Percentiles rank a stretch among this genome's conserved stretches.
phyloP scores from a whole-genome alignment of 2,888 invertebrate species.

The Oscheius sp. region DNA sequence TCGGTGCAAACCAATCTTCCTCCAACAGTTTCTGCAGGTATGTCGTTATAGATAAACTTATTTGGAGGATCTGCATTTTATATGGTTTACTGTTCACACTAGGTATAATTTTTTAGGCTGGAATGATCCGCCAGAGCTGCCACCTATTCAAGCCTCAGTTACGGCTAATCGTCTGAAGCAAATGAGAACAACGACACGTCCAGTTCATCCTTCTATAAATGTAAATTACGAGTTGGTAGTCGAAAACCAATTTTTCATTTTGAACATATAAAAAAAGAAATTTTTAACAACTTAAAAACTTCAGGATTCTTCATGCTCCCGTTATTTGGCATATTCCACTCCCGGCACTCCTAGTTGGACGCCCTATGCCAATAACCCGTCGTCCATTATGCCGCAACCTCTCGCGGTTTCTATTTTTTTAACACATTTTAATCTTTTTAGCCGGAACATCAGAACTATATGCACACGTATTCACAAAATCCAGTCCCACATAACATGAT shows the following conservation, averaged over 20 bases:
- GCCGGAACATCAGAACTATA: constrained; percentile 30
- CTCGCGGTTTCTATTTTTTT: background rate
- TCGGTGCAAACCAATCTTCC: constrained; percentile 12
- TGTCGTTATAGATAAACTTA: background rate
- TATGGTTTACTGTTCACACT: background rate
- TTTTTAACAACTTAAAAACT: background rate
- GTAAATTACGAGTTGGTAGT: constrained; percentile 29
- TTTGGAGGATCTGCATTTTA: too few relatives aligned
- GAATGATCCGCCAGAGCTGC: constrained; percentile 61
- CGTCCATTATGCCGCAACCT: constrained; percentile 1
- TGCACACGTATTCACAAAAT: constrained; percentile 17
- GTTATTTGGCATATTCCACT: background rate
- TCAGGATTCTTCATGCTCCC: background rate
- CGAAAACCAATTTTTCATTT: background rate
- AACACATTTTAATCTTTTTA: background rate
- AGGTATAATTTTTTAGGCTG: constrained; percentile 45
- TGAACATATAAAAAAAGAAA: background rate
- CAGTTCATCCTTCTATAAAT: constrained; percentile 56
- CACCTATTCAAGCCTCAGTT: constrained; percentile 21
- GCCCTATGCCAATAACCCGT: background rate
- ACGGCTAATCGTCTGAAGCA: constrained; percentile 43
- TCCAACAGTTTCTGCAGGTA: constrained; percentile 19
- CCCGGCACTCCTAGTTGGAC: background rate
- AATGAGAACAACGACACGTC: constrained; percentile 44
- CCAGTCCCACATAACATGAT: too few relatives aligned